A percentile compares a stretch with the other conserved stretches of the same genome.
Evolutionary conservation across 2,113 vertebrate species (phyloP).

Genomic region (Ailurus styani): DNA sequence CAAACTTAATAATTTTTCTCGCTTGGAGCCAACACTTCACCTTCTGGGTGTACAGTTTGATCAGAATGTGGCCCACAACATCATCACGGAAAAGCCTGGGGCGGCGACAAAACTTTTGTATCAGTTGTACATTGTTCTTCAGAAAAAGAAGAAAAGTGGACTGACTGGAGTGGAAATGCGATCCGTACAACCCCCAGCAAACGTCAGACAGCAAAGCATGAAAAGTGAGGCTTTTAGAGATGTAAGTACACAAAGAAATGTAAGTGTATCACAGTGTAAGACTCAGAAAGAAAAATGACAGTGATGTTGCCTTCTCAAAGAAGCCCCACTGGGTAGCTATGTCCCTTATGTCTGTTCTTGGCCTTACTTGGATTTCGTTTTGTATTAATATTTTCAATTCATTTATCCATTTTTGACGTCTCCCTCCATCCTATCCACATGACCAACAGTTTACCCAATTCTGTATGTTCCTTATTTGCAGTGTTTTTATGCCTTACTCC

Average conservation of each 20-base stretch:
- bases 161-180: slow-evolving; percentile 81
- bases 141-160: slow-evolving; percentile 87
- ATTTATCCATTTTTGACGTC: not conserved
- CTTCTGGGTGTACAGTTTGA: slow-evolving; percentile 90
- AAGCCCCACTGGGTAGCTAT: not conserved
- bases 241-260: slow-evolving; percentile 75
- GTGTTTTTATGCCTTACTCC: not conserved
- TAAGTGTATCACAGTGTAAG: not conserved
- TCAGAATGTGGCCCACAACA: slow-evolving; percentile 83
- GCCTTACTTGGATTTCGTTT: not conserved
- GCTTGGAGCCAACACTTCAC: slow-evolving; percentile 89
- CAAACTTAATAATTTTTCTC: slow-evolving; percentile 92
- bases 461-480: not conserved
- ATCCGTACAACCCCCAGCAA: slow-evolving; percentile 81
- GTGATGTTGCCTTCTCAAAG: not conserved
- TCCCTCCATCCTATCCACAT: not conserved
- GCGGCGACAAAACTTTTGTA: slow-evolving; percentile 90
- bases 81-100: slow-evolving; percentile 90
- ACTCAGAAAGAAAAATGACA: not conserved
- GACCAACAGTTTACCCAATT: not conserved
- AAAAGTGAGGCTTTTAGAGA: slow-evolving; percentile 84
- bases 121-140: slow-evolving; percentile 89
- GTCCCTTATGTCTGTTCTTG: not conserved
- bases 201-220: slow-evolving; percentile 75
- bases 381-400: not conserved